Evolutionary conservation across 2,113 vertebrate species (phyloP).

Genomic region (Lontra canadensis): DNA sequence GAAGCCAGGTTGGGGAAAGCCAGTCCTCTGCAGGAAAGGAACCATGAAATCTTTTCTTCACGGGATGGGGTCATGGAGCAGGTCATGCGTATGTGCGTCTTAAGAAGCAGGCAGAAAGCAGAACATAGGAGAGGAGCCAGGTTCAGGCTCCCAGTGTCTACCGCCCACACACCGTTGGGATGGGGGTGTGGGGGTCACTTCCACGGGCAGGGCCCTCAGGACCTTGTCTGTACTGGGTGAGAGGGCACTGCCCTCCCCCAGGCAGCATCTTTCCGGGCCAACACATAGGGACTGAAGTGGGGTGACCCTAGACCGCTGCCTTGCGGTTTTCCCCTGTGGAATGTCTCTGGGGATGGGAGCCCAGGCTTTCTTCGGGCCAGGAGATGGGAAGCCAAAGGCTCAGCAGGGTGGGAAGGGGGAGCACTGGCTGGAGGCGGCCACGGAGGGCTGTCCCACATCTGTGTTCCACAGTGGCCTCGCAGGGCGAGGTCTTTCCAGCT

Average conservation of each 20-base stretch:
- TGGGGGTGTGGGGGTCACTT: neutral
- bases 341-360: neutral
- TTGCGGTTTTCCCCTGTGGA: neutral
- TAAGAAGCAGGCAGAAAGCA: neutral
- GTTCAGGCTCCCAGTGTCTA: neutral
- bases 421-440: accelerated
- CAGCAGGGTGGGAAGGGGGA: accelerated
- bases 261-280: accelerated
- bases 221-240: neutral
- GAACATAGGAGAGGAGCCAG: neutral
- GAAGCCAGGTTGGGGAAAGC: too few relatives aligned
- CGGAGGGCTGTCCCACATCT: neutral
- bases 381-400: neutral
- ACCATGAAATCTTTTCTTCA: accelerated
- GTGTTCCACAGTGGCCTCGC: too few relatives aligned
- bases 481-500: neutral
- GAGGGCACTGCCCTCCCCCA: accelerated
- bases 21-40: neutral
- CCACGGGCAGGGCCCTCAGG: accelerated
- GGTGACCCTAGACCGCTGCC: neutral
- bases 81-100: too few relatives aligned
- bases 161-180: accelerated
- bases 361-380: neutral
- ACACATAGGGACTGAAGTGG: neutral
- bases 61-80: accelerated